Percentiles rank a stretch among this genome's conserved stretches.
phyloP scores from a whole-genome alignment of 2,888 invertebrate species.

The Zele albiditarsus region DNA sequence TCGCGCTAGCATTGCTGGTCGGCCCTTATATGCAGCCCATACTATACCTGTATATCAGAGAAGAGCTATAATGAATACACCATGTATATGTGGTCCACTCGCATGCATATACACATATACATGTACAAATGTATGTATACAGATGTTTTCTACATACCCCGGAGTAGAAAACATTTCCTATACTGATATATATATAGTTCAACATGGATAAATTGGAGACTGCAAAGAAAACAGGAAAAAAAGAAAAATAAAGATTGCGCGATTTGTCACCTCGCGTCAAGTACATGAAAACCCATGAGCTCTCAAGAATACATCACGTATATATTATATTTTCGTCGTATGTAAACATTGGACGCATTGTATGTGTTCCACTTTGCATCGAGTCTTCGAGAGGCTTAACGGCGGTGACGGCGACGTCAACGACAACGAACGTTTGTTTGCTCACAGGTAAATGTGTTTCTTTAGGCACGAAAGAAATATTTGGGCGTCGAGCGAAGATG shows the following conservation, averaged over 20 bases:
- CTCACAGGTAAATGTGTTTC: constrained; percentile 71
- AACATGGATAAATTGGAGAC: background rate
- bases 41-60: constrained; percentile 30
- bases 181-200: background rate
- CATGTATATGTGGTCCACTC: constrained; percentile 2
- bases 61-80: constrained; percentile 30
- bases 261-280: constrained; percentile 25
- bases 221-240: background rate
- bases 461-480: constrained; percentile 68
- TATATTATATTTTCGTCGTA: constrained; percentile 65
- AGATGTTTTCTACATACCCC: no score
- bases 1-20: constrained; percentile 56
- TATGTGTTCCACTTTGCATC: constrained; percentile 64
- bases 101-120: background rate
- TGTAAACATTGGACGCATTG: constrained; percentile 60
- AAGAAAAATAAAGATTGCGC: constrained; percentile 20
- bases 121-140: constrained; percentile 7
- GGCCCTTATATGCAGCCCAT: constrained; percentile 49
- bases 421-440: constrained; percentile 59
- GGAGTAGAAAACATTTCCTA: no score
- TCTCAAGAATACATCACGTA: constrained; percentile 60
- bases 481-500: constrained; percentile 58
- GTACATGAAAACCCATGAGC: constrained; percentile 37
- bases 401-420: background rate
- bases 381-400: constrained; percentile 56